Evolutionary conservation across 2,113 vertebrate species (phyloP).

Genomic region (Crotalus helleri): DNA sequence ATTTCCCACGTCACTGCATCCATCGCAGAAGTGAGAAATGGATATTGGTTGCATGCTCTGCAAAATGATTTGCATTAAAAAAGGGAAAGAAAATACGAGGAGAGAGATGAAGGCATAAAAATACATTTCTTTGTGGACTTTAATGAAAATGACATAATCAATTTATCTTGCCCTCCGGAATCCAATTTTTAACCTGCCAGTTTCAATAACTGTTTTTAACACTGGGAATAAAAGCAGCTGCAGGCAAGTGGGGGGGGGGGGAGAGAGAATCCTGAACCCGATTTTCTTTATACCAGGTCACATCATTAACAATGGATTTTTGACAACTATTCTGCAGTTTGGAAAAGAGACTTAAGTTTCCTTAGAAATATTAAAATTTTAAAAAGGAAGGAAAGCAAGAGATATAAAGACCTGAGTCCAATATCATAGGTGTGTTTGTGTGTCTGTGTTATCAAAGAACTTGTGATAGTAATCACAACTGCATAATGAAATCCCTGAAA

Average conservation of each 20-base stretch:
- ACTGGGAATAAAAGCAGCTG: conserved; percentile 44
- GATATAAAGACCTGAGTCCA: neutral
- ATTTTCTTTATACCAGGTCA: conserved; percentile 8
- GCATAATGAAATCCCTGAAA: neutral
- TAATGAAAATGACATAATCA: conserved; percentile 49
- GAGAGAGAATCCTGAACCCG: neutral
- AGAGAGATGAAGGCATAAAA: conserved; percentile 18
- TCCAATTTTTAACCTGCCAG: conserved; percentile 51
- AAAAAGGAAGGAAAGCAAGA: neutral
- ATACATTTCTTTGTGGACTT: conserved; percentile 20
- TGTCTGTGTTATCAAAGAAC: neutral
- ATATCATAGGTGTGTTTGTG: neutral
- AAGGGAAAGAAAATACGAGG: neutral
- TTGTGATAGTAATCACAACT: neutral
- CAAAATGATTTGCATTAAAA: conserved; percentile 12
- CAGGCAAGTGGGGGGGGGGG: conserved; percentile 29
- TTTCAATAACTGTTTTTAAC: conserved; percentile 59
- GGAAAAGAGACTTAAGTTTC: neutral
- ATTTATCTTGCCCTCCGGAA: conserved; percentile 46
- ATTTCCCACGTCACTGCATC: neutral
- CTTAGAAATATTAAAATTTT: neutral
- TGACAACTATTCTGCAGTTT: conserved; percentile 25
- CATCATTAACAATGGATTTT: conserved; percentile 15
- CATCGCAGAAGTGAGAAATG: conserved; percentile 11
- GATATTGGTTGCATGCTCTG: neutral